Percentiles rank a stretch among this genome's conserved stretches.
Evolutionary conservation across 1,140 invertebrate species (phyloP).

Genomic region (Drosophila sulfurigaster): DNA sequence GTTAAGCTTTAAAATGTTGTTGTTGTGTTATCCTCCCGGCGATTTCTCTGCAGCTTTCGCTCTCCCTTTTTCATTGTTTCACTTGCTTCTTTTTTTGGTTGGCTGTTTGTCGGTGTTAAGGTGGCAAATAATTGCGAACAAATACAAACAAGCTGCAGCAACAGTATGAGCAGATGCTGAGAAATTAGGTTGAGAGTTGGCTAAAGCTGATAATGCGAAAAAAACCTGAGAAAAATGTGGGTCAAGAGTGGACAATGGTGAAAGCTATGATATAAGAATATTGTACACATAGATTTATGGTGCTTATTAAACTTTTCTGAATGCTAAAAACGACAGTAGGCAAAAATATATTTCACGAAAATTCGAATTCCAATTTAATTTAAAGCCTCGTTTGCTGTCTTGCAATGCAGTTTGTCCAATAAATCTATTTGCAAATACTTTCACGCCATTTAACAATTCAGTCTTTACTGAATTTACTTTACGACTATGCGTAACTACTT

Average conservation of each 20-base stretch:
- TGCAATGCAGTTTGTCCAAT: neutral
- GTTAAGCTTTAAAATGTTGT: slow-evolving; percentile 72
- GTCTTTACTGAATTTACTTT: neutral
- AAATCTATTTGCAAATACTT: slow-evolving; percentile 4
- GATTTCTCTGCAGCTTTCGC: neutral
- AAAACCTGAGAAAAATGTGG: slow-evolving; percentile 22
- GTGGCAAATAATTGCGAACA: slow-evolving; percentile 62
- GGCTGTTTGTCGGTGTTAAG: slow-evolving; percentile 26
- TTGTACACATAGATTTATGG: neutral
- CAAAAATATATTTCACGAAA: no score
- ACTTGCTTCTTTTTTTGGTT: slow-evolving; percentile 8
- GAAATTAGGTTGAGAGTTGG: slow-evolving; percentile 24
- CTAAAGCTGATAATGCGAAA: slow-evolving; percentile 24
- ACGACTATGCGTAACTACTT: neutral
- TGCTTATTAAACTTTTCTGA: neutral
- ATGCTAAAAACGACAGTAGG: neutral
- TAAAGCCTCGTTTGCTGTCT: neutral
- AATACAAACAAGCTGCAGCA: slow-evolving; percentile 57
- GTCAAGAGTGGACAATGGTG: slow-evolving; percentile 26
- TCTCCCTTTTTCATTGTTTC: neutral
- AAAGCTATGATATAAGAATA: neutral
- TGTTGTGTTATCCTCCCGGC: slow-evolving; percentile 1
- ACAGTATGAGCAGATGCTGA: slow-evolving; percentile 18
- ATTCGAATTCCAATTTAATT: no score
- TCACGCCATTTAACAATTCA: neutral